phyloP scores from a whole-genome alignment of 2,888 invertebrate species.

The Scrobipalpa atriplicella region DNA sequence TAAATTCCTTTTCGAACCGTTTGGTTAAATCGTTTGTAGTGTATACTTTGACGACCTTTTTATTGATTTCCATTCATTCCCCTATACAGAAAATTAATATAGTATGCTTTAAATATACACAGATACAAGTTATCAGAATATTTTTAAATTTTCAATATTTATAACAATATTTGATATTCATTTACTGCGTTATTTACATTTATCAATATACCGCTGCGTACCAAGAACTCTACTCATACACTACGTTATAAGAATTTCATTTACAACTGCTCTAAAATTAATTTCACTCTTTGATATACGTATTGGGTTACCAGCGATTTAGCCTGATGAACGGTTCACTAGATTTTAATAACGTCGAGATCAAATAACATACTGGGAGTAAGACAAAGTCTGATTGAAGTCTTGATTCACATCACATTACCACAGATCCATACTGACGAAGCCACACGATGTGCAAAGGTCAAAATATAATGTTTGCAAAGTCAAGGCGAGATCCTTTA shows the following conservation, averaged over 20 bases:
- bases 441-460: not conserved
- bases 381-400: constrained; percentile 19
- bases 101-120: too few species aligned
- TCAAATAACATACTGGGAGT: constrained; percentile 8
- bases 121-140: too few species aligned
- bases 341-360: constrained; percentile 7
- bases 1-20: too few species aligned
- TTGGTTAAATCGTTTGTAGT: too few species aligned
- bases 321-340: constrained; percentile 10
- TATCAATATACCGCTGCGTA: too few species aligned
- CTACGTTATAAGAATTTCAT: not conserved
- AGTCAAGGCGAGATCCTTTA: not conserved
- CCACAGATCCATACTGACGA: constrained; percentile 11
- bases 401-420: constrained; percentile 1
- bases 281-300: constrained; percentile 4
- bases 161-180: too few species aligned
- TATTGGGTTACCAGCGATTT: constrained; percentile 22
- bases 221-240: too few species aligned
- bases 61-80: too few species aligned
- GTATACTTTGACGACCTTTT: too few species aligned
- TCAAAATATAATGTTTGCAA: not conserved
- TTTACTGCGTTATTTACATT: too few species aligned
- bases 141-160: too few species aligned
- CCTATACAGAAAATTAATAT: too few species aligned
- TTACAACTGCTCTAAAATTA: not conserved